Base-by-base conservation (phyloP, 2,797 vertebrate genomes). In the Percopsis omiscomaycus region DNA sequence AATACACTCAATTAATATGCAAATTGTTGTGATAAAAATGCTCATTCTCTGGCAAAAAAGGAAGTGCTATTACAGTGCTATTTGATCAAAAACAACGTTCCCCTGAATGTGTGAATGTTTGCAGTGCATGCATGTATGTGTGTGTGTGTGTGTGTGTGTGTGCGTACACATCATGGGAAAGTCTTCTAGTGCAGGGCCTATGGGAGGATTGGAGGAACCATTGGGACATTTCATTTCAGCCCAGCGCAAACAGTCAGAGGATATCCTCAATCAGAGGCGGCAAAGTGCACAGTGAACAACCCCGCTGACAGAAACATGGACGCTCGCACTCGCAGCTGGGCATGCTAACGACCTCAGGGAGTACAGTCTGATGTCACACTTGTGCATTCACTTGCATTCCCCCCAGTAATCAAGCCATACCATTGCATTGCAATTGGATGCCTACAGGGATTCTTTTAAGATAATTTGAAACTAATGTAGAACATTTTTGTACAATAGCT, bases 221-320 rank as follows among this genome's bases (percentile, higher is more conserved):
- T 88, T 86, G 85, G 88, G 87, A 86, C 73, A 67, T 86, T 84
- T 86, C 73, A 87, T 86, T 89, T 89, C 83, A 65, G 83, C 82
- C 64, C 80, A 75, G 82, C 91, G 90, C 87, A 88, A 91, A 92
- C 87, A 90, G 86, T 83, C 84, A 84, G 90, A 93, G 93, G 93
- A 94, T 93, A 92, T 94, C 93, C 93, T 93, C 91, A 94, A 93
- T 94, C 92, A 94, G 89, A 84, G 75, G 78, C 80, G 63, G 74
- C 75, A 82, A 86, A 89, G 88, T 88, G 88, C 84, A 86, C 81
- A 72, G 78, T 70, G 89, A 93, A 93, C 92, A 93, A 90, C 81
- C 93, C 93, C 75, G 57, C 89, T 92, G 92, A 94, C 92, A 94
- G 91, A 93, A 91, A 92, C 89, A 92, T 88, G 83, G 86, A 87